Evolutionary conservation across 2,797 vertebrate genomes (phyloP).

Genomic region (Crenichthys baileyi): DNA sequence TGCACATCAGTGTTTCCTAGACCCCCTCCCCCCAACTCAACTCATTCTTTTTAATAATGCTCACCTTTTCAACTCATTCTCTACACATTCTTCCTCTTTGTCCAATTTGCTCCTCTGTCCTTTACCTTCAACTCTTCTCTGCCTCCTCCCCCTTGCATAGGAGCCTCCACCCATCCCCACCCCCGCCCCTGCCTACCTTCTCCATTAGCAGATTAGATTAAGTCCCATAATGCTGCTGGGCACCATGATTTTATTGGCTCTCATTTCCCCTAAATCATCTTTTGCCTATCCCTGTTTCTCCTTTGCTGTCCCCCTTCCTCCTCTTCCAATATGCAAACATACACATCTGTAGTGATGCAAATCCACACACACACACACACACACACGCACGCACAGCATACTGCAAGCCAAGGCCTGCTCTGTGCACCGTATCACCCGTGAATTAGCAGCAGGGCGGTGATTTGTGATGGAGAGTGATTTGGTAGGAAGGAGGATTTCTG

Average conservation of each 20-base stretch:
- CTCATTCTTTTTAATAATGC: background rate
- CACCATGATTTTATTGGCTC: slow-evolving; percentile 78
- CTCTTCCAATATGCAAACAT: slow-evolving; percentile 50
- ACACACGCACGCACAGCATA: slow-evolving; percentile 32
- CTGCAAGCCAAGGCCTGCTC: slow-evolving; percentile 52
- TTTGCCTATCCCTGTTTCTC: slow-evolving; percentile 60
- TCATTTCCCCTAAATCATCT: slow-evolving; percentile 80
- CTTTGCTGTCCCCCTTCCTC: slow-evolving; percentile 3
- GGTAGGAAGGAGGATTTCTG: slow-evolving; percentile 47
- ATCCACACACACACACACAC: slow-evolving; percentile 18
- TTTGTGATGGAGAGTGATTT: slow-evolving; percentile 59
- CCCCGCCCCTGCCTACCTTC: slow-evolving; percentile 30
- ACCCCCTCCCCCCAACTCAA: background rate
- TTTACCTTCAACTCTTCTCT: slow-evolving; percentile 44
- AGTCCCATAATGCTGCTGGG: slow-evolving; percentile 76
- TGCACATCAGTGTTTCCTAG: background rate
- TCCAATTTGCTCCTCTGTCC: slow-evolving; percentile 25
- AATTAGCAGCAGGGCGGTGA: slow-evolving; percentile 65
- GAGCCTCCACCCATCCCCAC: slow-evolving; percentile 10
- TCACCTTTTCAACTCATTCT: background rate
- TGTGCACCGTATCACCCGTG: slow-evolving; percentile 38
- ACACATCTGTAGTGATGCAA: slow-evolving; percentile 37
- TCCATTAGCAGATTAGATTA: slow-evolving; percentile 82
- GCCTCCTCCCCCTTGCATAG: slow-evolving; percentile 3
- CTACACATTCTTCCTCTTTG: slow-evolving; percentile 1